A percentile compares a stretch with the other conserved stretches of the same genome.
phyloP scores from a whole-genome alignment of 2,888 invertebrate genomes.

The Caenorhabditis becei region DNA sequence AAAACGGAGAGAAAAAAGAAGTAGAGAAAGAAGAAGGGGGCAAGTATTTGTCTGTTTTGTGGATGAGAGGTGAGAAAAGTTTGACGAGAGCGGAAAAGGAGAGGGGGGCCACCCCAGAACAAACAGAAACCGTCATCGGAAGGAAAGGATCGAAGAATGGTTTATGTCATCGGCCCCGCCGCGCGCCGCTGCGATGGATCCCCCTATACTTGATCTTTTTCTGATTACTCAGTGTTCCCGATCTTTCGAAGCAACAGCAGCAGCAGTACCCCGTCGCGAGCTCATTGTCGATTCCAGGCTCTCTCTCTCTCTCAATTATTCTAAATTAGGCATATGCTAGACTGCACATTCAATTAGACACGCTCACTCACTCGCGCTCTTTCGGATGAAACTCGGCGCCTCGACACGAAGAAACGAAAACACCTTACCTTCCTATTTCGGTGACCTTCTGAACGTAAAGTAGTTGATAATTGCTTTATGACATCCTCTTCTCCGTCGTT shows the following conservation, averaged over 20 bases:
- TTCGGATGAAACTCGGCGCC: conserved; percentile 5
- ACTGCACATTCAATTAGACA: conserved; percentile 48
- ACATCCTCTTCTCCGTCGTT: conserved; percentile 8
- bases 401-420: neutral
- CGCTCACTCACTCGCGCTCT: conserved; percentile 29
- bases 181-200: too few relatives aligned
- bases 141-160: conserved; percentile 35
- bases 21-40: conserved; percentile 5
- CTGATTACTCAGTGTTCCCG: neutral
- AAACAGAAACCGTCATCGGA: conserved; percentile 10
- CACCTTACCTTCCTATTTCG: neutral
- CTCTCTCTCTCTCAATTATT: conserved; percentile 53
- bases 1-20: conserved; percentile 4
- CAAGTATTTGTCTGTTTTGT: conserved; percentile 46
- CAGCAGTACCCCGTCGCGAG: neutral
- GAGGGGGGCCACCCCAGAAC: conserved; percentile 7
- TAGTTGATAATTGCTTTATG: conserved; percentile 49
- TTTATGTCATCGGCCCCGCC: conserved; percentile 13
- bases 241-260: too few relatives aligned
- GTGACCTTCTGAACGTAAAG: conserved; percentile 12
- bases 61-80: conserved; percentile 50
- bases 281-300: conserved; percentile 43
- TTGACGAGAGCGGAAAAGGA: conserved; percentile 19
- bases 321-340: conserved; percentile 52
- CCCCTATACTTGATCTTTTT: conserved; percentile 1